phyloP scores from a whole-genome alignment of 2,888 invertebrate species.

The Lithophane socia region DNA sequence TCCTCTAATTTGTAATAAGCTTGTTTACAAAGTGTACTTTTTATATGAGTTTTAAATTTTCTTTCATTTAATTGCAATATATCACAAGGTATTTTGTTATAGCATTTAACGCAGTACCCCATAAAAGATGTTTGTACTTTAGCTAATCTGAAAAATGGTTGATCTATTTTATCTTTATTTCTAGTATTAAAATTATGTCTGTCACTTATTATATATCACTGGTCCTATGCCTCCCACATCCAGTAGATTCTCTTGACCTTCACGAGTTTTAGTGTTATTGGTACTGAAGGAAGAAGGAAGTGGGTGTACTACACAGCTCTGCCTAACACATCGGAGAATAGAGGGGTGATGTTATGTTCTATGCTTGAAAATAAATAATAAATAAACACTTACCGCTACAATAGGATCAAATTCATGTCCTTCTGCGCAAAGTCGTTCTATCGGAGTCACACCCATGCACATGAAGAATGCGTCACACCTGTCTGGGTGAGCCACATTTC shows the following conservation, averaged over 20 bases:
- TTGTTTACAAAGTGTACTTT: too few species aligned
- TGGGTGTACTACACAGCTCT: background rate
- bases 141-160: too few species aligned
- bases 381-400: background rate
- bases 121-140: too few species aligned
- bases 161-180: too few species aligned
- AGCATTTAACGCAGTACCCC: too few species aligned
- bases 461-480: constrained; percentile 69
- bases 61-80: too few species aligned
- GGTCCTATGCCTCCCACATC: too few species aligned
- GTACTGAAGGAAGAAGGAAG: background rate
- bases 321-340: background rate
- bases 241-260: background rate
- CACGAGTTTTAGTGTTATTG: background rate
- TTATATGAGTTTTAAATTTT: too few species aligned
- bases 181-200: too few species aligned
- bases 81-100: too few species aligned
- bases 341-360: background rate
- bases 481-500: constrained; percentile 67
- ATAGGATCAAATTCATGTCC: constrained; percentile 5
- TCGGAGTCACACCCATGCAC: constrained; percentile 52
- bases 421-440: background rate
- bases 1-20: too few species aligned
- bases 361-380: background rate
- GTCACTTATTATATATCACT: too few species aligned